Conservation (phyloP, 2,888 invertebrate species). For the Xiphydria camelus region DNA sequence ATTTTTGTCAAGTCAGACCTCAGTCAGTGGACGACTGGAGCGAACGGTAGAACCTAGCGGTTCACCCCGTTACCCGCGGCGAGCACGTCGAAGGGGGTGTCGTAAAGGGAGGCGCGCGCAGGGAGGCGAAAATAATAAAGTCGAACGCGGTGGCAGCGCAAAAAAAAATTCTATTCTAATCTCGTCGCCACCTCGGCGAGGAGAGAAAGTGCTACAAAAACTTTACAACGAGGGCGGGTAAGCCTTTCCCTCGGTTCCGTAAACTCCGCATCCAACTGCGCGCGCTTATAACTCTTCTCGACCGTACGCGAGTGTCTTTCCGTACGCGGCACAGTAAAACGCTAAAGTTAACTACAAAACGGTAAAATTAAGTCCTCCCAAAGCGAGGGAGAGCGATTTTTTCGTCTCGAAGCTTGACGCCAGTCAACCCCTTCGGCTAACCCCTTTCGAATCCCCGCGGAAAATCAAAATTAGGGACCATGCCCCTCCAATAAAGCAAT, state of each 20-base stretch:
- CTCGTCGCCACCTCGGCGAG: too few species aligned
- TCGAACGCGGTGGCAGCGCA: constrained; percentile 5
- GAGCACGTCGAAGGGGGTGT: constrained; percentile 1
- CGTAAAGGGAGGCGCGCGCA: constrained; percentile 1
- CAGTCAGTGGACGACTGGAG: constrained; percentile 8
- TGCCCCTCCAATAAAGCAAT: constrained; percentile 51
- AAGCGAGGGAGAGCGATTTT: constrained; percentile 6
- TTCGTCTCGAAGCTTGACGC: not conserved
- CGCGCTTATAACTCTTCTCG: constrained; percentile 15
- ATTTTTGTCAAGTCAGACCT: constrained; percentile 19
- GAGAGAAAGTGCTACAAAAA: constrained; percentile 19
- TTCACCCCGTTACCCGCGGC: too few species aligned
- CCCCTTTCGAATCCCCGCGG: constrained; percentile 23
- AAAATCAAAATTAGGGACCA: constrained; percentile 30
- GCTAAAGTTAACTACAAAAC: constrained; percentile 34
- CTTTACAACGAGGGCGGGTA: constrained; percentile 18
- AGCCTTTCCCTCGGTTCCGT: not conserved
- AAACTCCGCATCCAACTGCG: constrained; percentile 13
- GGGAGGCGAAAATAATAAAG: constrained; percentile 9
- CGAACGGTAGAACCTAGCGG: constrained; percentile 22
- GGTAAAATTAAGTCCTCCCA: not conserved
- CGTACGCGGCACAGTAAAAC: constrained; percentile 33
- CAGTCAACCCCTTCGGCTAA: constrained; percentile 33
- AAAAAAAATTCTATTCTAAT: too few species aligned
- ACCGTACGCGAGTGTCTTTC: too few species aligned